Evolutionary conservation across 2,888 invertebrate genomes (phyloP).

Genomic region (Tachina grossa): DNA sequence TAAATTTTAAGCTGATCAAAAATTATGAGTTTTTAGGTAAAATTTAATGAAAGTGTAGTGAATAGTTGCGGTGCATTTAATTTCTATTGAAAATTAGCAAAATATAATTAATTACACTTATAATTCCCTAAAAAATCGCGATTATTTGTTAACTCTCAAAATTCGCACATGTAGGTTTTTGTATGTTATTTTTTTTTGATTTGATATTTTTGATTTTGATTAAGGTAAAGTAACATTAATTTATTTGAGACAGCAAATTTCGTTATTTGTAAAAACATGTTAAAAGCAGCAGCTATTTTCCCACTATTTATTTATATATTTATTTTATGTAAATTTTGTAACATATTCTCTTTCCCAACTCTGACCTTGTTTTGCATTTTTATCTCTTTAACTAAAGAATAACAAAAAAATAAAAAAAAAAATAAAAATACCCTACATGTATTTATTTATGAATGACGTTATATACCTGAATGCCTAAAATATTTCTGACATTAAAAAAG

Average conservation of each 20-base stretch:
- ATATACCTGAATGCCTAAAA: background rate
- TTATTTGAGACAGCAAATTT: too few species aligned
- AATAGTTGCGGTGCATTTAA: background rate
- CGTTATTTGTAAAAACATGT: background rate
- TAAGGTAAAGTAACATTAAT: too few species aligned
- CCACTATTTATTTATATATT: conserved; percentile 34
- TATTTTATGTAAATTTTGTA: conserved; percentile 29
- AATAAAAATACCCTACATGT: background rate
- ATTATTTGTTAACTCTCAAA: too few species aligned
- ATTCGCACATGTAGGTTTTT: too few species aligned
- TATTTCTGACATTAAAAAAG: background rate
- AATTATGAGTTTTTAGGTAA: background rate
- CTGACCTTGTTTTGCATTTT: conserved; percentile 38
- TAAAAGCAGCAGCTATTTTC: conserved; percentile 23
- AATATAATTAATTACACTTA: too few species aligned
- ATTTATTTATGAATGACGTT: conserved; percentile 15
- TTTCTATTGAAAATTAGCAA: too few species aligned
- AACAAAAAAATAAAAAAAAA: background rate
- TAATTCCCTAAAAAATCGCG: too few species aligned
- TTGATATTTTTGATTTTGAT: too few species aligned
- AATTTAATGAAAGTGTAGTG: background rate
- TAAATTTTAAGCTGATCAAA: conserved; percentile 5
- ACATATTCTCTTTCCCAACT: background rate
- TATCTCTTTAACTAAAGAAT: background rate
- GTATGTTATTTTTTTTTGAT: too few species aligned